phyloP scores from a whole-genome alignment of 2,888 invertebrate genomes.

The Pinctada fucata region DNA sequence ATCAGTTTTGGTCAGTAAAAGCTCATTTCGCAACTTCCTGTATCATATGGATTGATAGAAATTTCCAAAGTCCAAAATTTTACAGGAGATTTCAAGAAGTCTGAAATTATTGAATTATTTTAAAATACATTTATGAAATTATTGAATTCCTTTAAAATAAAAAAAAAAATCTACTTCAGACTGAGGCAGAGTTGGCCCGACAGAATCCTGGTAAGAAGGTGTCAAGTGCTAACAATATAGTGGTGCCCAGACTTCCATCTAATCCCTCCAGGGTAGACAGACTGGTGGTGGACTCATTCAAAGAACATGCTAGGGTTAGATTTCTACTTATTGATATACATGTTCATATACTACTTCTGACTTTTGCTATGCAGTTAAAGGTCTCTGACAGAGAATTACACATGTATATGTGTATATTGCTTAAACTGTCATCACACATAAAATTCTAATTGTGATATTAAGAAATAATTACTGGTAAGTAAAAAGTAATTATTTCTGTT shows the following conservation, averaged over 20 bases:
- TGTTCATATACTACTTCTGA: background rate
- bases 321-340: background rate
- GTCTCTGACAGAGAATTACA: background rate
- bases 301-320: slow-evolving; percentile 83
- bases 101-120: background rate
- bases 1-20: too few species aligned
- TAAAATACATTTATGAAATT: background rate
- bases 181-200: slow-evolving; percentile 86
- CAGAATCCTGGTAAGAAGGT: slow-evolving; percentile 88
- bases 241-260: slow-evolving; percentile 86
- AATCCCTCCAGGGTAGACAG: slow-evolving; percentile 88
- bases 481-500: too few species aligned
- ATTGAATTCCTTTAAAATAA: background rate
- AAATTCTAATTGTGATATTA: too few species aligned
- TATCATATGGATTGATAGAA: too few species aligned
- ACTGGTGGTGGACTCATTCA: slow-evolving; percentile 87
- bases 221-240: slow-evolving; percentile 86
- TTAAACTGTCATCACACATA: too few species aligned
- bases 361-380: background rate
- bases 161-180: slow-evolving; percentile 72
- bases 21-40: too few species aligned
- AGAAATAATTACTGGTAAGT: too few species aligned
- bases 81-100: too few species aligned
- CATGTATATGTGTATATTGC: too few species aligned
- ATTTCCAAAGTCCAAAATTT: too few species aligned